Evolutionary conservation across 2,888 invertebrate species (phyloP), one percentile per base, ranked within the genome.

Genomic region (Teleiodes luculella): DNA sequence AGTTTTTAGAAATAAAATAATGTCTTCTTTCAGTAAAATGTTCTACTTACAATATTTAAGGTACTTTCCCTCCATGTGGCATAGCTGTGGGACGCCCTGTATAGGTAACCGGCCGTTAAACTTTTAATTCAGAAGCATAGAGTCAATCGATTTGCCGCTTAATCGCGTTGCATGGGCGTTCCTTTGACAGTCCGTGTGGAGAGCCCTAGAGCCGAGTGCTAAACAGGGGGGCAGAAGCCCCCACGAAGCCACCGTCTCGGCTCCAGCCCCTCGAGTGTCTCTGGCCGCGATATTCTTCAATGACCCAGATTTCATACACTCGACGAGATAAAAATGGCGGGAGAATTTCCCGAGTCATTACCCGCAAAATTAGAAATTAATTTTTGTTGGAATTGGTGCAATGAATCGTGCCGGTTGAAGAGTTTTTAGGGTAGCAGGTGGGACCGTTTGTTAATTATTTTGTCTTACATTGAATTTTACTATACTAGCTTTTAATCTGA

Each of bases 151-250:
- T 43, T 43, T 43, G 28, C 20, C 41, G 18, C 11, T 28, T 43
- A 43, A 43, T 28, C 43, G 43, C 20, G 43, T 43, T 28, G 28
- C 43, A 43, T 28, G 24, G 13, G 43, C 65, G 68, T 65, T 72
- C 73, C 73, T 76, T 76, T 76, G 76, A 70, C 74, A 66, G 72
- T 60, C 64, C 18, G 24, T 14, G 24, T 53, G 56, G 51, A 72
- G 74, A 24, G 68, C 57, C 57, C 64, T 63, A 57, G 61, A 51
- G 13, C 54, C 51, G 63, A 81, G 81, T 72, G 74, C 78, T 78
- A 83, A 83, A 83, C 80, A 84, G 82, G 79, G 81, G 66, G 68
- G 18, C 37, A 63, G 65, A 71, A 69, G 68, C 61, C 63, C 63
- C 63, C 62, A 73, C 68, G 65, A 66, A 66, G 65, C 46, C 50